These are phyloP conservation scores for Drosophila paulistorum DNA, from an alignment of 1,140 invertebrate genomes.

Conservation along the genomic window DNA sequence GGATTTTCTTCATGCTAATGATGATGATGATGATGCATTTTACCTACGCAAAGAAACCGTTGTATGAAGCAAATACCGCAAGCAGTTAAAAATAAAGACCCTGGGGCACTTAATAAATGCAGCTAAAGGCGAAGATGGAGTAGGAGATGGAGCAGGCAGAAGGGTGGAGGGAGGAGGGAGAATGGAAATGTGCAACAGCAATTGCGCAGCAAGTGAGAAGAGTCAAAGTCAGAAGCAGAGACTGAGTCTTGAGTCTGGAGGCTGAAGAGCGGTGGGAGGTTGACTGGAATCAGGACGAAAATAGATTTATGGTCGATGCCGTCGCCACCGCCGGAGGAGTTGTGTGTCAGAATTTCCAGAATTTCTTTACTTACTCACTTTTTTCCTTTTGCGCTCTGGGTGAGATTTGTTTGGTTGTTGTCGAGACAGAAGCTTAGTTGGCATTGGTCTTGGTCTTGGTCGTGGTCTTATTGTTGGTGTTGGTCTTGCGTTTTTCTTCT, in stretches of 20 bases:
- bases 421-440: conserved; percentile 31
- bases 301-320: conserved; percentile 76
- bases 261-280: conserved; percentile 26
- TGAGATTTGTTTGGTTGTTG: conserved; percentile 36
- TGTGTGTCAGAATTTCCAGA: conserved; percentile 47
- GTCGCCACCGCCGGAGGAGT: conserved; percentile 62
- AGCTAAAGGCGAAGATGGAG: conserved; percentile 25
- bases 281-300: conserved; percentile 65
- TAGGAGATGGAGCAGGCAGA: conserved; percentile 6
- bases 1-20: not conserved
- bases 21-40: conserved; percentile 37
- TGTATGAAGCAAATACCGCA: conserved; percentile 23
- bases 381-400: conserved; percentile 42
- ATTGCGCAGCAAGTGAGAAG: conserved; percentile 70
- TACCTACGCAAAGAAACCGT: conserved; percentile 72
- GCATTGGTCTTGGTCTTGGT: conserved; percentile 24
- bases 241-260: too few species aligned
- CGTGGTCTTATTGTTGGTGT: not conserved
- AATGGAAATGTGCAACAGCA: conserved; percentile 29
- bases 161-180: not conserved
- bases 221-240: conserved; percentile 15
- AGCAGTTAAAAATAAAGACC: conserved; percentile 76
- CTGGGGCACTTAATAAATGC: conserved; percentile 52
- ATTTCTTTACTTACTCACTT: conserved; percentile 8
- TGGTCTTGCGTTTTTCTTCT: conserved; percentile 6